Percentiles rank a stretch among this genome's conserved stretches.
Conservation (phyloP, 1,140 invertebrate genomes). For the Cephus cinctus region DNA sequence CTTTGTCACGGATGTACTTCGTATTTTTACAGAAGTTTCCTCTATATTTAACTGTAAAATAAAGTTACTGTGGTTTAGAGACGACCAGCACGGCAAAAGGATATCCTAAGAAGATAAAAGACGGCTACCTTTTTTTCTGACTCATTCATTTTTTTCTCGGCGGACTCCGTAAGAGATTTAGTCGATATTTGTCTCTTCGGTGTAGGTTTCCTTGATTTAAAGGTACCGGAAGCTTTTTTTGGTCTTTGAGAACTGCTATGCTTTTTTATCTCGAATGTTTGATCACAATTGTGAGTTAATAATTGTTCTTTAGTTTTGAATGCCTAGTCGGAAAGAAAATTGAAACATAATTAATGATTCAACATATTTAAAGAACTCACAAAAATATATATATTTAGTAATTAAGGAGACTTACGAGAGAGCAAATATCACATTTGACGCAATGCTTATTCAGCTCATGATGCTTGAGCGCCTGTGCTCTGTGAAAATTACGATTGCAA, state of each 20-base stretch:
- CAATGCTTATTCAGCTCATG: conserved; percentile 49
- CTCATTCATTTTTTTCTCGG: too few species aligned
- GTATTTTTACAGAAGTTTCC: too few species aligned
- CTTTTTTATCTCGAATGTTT: conserved; percentile 40
- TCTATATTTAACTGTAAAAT: too few species aligned
- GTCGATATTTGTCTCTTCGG: conserved; percentile 46
- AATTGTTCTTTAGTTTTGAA: conserved; percentile 51
- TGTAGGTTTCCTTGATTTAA: conserved; percentile 48
- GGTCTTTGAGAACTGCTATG: conserved; percentile 45
- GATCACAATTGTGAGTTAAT: conserved; percentile 47
- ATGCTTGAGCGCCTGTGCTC: conserved; percentile 53
- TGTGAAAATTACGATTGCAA: conserved; percentile 60
- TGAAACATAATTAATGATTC: too few species aligned
- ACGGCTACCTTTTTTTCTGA: too few species aligned
- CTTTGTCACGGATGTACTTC: too few species aligned
- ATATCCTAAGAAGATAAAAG: too few species aligned
- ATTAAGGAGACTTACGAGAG: conserved; percentile 41
- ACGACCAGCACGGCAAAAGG: too few species aligned
- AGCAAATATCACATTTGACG: conserved; percentile 49
- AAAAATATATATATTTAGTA: background rate
- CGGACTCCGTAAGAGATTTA: too few species aligned
- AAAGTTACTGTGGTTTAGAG: too few species aligned
- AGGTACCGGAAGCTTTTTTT: conserved; percentile 47
- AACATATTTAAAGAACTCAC: background rate
- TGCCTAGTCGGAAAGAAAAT: conserved; percentile 25